These are phyloP conservation scores for Sminthurides aquaticus DNA, from an alignment of 2,888 invertebrate species.

Conservation along the genomic window DNA sequence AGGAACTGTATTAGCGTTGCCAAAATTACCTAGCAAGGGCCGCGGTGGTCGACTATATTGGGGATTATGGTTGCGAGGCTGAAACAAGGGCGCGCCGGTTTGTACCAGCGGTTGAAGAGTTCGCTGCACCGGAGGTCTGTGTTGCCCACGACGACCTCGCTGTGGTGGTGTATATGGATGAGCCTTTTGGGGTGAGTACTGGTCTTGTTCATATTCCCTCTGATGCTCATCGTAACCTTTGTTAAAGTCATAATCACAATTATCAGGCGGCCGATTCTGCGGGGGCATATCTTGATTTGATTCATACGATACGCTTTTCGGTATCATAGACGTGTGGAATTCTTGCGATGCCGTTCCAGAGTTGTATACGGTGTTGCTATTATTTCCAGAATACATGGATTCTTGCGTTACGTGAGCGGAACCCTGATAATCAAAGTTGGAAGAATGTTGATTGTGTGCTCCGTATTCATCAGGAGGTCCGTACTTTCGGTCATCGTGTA, in stretches of 20 bases:
- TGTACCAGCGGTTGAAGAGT: neutral
- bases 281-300: neutral
- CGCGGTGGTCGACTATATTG: slow-evolving; percentile 2
- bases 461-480: neutral
- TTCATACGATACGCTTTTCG: neutral
- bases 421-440: neutral
- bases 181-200: slow-evolving; percentile 9
- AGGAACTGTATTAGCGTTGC: neutral
- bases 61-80: neutral
- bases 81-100: neutral
- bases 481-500: neutral
- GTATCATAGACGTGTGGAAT: neutral
- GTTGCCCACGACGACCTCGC: slow-evolving; percentile 1
- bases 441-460: neutral
- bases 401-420: neutral
- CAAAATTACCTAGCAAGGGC: neutral
- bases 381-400: neutral
- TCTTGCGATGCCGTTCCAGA: neutral
- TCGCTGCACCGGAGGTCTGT: neutral
- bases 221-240: neutral
- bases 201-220: slow-evolving; percentile 1
- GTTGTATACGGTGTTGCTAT: neutral
- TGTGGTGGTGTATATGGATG: slow-evolving; percentile 7
- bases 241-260: neutral
- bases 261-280: neutral